Base-by-base conservation (phyloP, 2,888 invertebrate genomes). In the Teleogryllus oceanicus region DNA sequence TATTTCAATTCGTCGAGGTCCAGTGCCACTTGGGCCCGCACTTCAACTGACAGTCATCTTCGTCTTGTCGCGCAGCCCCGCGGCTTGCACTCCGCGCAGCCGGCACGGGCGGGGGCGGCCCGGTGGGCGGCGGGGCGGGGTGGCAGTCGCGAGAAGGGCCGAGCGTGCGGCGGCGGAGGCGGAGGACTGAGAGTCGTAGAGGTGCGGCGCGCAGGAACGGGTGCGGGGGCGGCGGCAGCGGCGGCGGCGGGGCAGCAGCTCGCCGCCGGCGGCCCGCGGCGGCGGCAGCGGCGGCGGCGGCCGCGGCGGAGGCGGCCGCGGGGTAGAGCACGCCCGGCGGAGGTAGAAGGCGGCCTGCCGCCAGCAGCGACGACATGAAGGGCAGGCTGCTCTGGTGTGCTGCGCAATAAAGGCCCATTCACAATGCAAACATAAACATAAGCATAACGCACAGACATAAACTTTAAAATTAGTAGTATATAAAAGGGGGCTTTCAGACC, bases 311-410 rank as follows among this genome's bases (percentile, higher is more conserved):
- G 21, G 74, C 37, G 11, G 62, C 62, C n/a, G 78, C 76, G 50
- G 74, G 50, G 74, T 77, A 78, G 16, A 78, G 76, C 5, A 78
- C 74, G 74, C 76, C 76, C 16, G 80, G 62, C 24, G 78, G 75
- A 2, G 78, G 21, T n/a, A 76, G 49, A 75, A 76, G 76, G 78
- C 50, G 76, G 50, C 50, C 20, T 3, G 77, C 50, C n/a, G 80
- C 80, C 11, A 82, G 62, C 37, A 82, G 75, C 4, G 82, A 80
- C 2, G 80, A 81, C 81, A 81, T 79, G 62, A 82, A 81, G 2
- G 82, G 82, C 74, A 81, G 20, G 49, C 79, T 78, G 37, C 78
- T 82, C 75, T 80, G 81, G 11, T 81, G 81, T 10, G 81, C 82
- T 2, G 78, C 80, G 78, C 13, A 78, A 80, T 5, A 37, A 37